Evolutionary conservation across 2,797 vertebrate genomes (phyloP), one percentile per base, ranked within the genome.

Genomic region (Lepidocolaptes lacrymiger): DNA sequence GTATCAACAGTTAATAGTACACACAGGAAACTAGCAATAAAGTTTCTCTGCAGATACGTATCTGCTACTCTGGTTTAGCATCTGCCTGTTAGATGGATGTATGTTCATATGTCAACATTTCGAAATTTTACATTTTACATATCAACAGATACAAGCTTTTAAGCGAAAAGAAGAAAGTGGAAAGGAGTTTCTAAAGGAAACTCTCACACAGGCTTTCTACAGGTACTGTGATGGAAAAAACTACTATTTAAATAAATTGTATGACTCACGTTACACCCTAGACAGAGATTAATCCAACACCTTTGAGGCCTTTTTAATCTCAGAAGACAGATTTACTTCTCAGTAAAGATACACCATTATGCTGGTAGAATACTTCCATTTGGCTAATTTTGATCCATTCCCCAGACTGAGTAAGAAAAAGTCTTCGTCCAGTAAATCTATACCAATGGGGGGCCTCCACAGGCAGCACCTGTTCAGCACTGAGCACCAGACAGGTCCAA

Each of bases 401-500:
- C 27, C 46, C 55, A 71, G 36, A 55, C 1, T 0, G 1, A 82
- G 8, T 24, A 64, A 68, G 32, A 56, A 6, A 9, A 51, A 69
- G 15, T 32, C 27, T 22, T 59, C 68, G 16, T 10, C 7, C 48
- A 76, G 22, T 21, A 92, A 85, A 67, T 7, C 14, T 44, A 41
- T 1, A 4, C 6, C 36, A 34, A 13, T 2, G 2, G 1, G 10
- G 9, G 12, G 8, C 13, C 34, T 59, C 24, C 1, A 1, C 9
- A 7, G 10, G 23, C 32, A 86, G 48, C 18, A 27, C 17, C 37
- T 2, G 0, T 34, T 59, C 27, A 23, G n/a, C 0, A 4, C n/a
- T 4, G 3, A 88, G 71, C 61, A 46, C 30, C 59, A n/a, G 26
- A 2, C n/a, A 62, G 28, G 52, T 75, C 30, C 41, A 36, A 36